phyloP scores from a whole-genome alignment of 1,140 invertebrate species.

The Akabosia matsudoensis region DNA sequence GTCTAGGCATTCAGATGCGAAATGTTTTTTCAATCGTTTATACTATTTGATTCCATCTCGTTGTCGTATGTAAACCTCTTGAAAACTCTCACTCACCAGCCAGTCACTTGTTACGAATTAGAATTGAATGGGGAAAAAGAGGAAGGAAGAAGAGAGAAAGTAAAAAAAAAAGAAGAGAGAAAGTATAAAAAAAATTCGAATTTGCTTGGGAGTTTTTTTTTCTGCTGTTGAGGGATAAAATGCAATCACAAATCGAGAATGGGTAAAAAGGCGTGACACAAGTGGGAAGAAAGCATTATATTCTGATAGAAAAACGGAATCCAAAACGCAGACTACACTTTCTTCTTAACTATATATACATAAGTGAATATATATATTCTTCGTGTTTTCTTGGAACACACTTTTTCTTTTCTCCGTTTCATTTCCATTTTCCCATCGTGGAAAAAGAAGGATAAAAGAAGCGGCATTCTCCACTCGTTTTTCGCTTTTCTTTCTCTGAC shows the following conservation, averaged over 20 bases:
- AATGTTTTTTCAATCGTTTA: constrained; percentile 19
- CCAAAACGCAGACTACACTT: no score
- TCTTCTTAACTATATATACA: no score
- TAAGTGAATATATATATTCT: neutral
- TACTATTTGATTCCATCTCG: constrained; percentile 15
- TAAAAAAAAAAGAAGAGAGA: no score
- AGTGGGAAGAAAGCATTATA: constrained; percentile 17
- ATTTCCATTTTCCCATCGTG: constrained; percentile 22
- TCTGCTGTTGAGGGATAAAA: constrained; percentile 18
- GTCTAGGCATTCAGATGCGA: neutral
- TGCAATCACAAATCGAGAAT: constrained; percentile 25
- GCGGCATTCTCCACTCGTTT: neutral
- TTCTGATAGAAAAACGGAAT: neutral
- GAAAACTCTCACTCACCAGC: constrained; percentile 10
- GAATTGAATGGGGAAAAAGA: constrained; percentile 1
- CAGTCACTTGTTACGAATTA: constrained; percentile 11
- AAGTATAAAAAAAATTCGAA: constrained; percentile 2
- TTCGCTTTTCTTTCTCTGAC: neutral
- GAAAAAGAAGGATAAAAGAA: neutral
- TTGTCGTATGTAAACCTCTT: constrained; percentile 23
- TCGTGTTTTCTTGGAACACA: neutral
- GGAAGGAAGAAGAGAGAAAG: neutral
- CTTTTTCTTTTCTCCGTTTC: constrained; percentile 6
- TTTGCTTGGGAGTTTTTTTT: constrained; percentile 14
- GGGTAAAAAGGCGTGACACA: constrained; percentile 21